These are phyloP conservation scores for Tetranychus truncatus DNA, from an alignment of 2,888 invertebrate species.

Conservation along the genomic window DNA sequence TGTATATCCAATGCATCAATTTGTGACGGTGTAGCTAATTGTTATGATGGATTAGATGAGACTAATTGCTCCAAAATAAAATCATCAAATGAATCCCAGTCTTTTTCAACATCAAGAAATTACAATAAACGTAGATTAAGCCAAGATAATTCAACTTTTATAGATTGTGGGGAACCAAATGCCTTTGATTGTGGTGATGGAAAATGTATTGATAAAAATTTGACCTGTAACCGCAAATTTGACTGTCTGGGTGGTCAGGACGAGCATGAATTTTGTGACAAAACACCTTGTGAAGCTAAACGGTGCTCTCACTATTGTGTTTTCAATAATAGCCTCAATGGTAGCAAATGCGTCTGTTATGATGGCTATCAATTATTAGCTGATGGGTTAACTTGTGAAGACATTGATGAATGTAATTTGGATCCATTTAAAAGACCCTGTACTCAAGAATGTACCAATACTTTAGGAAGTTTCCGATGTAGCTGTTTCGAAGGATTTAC, in stretches of 20 bases:
- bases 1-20: constrained; percentile 25
- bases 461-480: not conserved
- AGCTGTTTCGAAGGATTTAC: not conserved
- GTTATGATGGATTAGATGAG: constrained; percentile 27
- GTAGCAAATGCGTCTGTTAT: not conserved
- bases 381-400: not conserved
- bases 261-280: not conserved
- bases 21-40: constrained; percentile 27
- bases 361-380: not conserved
- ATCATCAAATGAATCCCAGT: not conserved
- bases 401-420: not conserved
- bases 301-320: not conserved
- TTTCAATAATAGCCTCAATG: not conserved
- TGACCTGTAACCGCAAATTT: not conserved
- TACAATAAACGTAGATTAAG: not conserved
- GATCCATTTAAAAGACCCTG: not conserved
- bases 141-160: not conserved
- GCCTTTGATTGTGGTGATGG: not conserved
- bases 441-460: not conserved
- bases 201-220: not conserved
- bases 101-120: not conserved
- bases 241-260: not conserved
- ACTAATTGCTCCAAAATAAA: constrained; percentile 14
- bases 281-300: not conserved
- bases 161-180: not conserved